Evolutionary conservation across 2,888 invertebrate species (phyloP), one percentile per base, ranked within the genome.

Genomic region (Augiades crinisus): DNA sequence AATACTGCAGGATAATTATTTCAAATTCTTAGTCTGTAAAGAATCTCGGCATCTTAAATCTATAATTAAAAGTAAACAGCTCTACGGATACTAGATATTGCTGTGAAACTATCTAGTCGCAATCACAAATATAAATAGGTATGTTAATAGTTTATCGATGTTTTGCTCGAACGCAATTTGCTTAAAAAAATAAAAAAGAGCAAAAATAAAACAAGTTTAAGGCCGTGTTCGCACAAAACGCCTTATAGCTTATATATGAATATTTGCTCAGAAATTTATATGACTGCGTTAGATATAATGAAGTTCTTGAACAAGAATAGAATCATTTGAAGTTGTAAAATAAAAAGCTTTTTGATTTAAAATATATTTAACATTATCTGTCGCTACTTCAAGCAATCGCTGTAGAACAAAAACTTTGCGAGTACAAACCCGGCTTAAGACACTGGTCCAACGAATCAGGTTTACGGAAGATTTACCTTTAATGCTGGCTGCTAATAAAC

Each of bases 81-180:
- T 49, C 49, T 49, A 49, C 41, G 49, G 41, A 49, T 49, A 40
- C 34, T 17, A 34, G 17, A 41, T 41, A 40, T 49, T 41, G 49
- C 49, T 49, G 41, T 49, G 33, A 49, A 49, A 49, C 33, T 33
- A 34, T 49, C 49, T 33, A 41, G 49, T 41, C 41, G 16, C 41
- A 34, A 49, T 49, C 49, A 41, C 24, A 41, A 38, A 22, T 22
- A 49, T 27, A 16, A 49, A n/a, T 34, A 12, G 31, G 12, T 34
- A 34, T 34, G 16, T 40, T 40, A 47, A 47, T 40, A 12, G 31
- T 33, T 38, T 47, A 47, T 47, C 47, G 40, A 40, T 40, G 40
- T 47, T 47, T 47, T 22, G 38, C 38, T 47, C 14, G 24, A 19
- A 38, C 38, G 38, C 33, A 40, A 49, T 49, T 40, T 33, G 40